Evolutionary conservation across 1,140 invertebrate species (phyloP).

Genomic region (Aphidius ervi): DNA sequence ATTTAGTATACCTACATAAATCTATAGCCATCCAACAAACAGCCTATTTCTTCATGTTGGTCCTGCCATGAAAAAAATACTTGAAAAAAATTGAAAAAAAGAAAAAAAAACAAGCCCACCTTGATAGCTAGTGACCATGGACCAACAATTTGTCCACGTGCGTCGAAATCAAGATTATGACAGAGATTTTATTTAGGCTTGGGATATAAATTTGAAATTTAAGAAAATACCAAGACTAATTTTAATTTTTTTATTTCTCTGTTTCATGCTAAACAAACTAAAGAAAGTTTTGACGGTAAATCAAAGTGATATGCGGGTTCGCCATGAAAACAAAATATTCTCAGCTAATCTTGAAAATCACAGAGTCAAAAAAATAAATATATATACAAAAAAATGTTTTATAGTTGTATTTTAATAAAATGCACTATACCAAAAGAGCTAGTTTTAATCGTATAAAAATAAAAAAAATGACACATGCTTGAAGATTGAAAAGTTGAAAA

Average conservation of each 20-base stretch:
- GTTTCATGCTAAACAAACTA: conserved; percentile 15
- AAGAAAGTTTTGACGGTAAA: conserved; percentile 43
- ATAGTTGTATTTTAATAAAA: conserved; percentile 31
- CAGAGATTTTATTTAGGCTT: conserved; percentile 26
- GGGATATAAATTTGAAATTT: conserved; percentile 54
- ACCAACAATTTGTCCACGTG: conserved; percentile 33
- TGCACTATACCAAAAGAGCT: background rate
- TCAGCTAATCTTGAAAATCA: conserved; percentile 53
- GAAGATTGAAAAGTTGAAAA: background rate
- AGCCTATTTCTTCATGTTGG: too few species aligned
- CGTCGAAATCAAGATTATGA: conserved; percentile 53
- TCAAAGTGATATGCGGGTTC: conserved; percentile 55
- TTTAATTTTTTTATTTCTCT: conserved; percentile 14
- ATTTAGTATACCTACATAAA: too few species aligned
- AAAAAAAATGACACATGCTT: background rate
- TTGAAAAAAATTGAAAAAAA: too few species aligned
- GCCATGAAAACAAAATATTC: conserved; percentile 44
- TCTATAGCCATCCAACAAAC: too few species aligned
- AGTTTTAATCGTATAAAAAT: too few species aligned
- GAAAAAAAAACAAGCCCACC: conserved; percentile 14
- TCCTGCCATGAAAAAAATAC: too few species aligned
- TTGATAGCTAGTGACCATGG: conserved; percentile 1
- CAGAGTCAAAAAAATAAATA: conserved; percentile 33
- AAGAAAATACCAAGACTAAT: conserved; percentile 40
- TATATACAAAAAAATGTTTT: conserved; percentile 52